A percentile compares a stretch with the other conserved stretches of the same genome.
These are phyloP conservation scores for Heterodera carotae DNA, from an alignment of 1,140 invertebrate genomes.

Conservation along the genomic window DNA sequence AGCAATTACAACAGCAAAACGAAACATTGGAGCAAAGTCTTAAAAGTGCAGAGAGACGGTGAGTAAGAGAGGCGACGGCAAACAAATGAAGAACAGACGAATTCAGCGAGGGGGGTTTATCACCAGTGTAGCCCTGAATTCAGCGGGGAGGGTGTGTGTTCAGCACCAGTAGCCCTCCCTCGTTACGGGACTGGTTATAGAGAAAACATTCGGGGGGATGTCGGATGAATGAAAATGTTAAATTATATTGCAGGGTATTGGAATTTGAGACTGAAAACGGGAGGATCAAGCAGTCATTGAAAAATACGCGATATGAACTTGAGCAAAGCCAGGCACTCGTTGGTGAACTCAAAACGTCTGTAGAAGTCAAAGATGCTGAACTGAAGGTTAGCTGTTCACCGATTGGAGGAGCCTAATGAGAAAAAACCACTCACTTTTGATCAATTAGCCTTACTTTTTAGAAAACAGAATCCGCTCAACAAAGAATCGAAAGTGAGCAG, in stretches of 20 bases:
- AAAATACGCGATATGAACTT: conserved; percentile 16
- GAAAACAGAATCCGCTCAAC: conserved; percentile 2
- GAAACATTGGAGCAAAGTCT: conserved; percentile 9
- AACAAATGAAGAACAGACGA: too few species aligned
- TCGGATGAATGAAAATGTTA: neutral
- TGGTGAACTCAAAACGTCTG: neutral
- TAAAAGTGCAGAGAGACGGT: conserved; percentile 10
- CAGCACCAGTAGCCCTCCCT: too few species aligned
- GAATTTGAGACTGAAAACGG: conserved; percentile 7
- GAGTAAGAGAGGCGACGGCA: neutral
- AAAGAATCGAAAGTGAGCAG: conserved; percentile 5
- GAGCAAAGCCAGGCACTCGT: conserved; percentile 3
- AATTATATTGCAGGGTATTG: conserved; percentile 5
- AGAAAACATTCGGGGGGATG: too few species aligned
- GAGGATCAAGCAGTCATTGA: neutral
- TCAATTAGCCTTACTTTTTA: neutral
- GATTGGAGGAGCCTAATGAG: too few species aligned
- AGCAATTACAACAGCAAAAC: conserved; percentile 16
- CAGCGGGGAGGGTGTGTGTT: too few species aligned
- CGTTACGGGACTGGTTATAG: too few species aligned
- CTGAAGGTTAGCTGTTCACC: conserved; percentile 11
- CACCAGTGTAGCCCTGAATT: too few species aligned
- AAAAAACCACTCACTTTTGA: too few species aligned
- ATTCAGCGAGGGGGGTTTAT: too few species aligned
- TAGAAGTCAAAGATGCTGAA: neutral